Evolutionary conservation across 2,113 vertebrate genomes (phyloP).

Genomic region (Pelodiscus sinensis): DNA sequence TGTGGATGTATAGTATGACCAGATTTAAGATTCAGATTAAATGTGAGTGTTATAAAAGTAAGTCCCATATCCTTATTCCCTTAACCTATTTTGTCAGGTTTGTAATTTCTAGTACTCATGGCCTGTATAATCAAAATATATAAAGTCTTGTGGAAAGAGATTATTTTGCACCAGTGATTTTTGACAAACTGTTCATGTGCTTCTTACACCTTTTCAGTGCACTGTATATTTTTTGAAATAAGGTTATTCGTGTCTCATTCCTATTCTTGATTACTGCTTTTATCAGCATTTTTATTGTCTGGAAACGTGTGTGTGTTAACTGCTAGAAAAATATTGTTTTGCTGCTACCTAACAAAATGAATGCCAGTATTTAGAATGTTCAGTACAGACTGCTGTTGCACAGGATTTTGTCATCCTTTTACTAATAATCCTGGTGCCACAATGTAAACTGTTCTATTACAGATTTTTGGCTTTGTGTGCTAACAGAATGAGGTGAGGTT

Average conservation of each 20-base stretch:
- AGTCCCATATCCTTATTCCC: neutral
- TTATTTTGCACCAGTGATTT: neutral
- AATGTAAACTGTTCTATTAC: neutral
- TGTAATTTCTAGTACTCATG: neutral
- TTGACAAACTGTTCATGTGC: neutral
- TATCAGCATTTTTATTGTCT: neutral
- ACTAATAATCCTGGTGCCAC: neutral
- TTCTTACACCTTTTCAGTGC: neutral
- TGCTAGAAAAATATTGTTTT: neutral
- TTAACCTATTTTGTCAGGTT: neutral
- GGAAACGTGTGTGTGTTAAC: neutral
- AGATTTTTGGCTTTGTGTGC: neutral
- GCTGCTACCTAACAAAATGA: neutral
- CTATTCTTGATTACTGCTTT: neutral
- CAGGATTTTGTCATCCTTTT: neutral
- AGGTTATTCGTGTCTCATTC: neutral
- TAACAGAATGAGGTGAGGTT: neutral
- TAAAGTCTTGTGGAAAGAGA: neutral
- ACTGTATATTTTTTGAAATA: neutral
- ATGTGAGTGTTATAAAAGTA: neutral
- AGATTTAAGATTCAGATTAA: neutral
- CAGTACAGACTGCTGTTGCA: neutral
- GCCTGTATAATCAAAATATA: neutral
- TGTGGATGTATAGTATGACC: neutral
- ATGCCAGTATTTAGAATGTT: neutral